phyloP scores from a whole-genome alignment of 2,113 vertebrate species.

The Pteruthius melanotis region DNA sequence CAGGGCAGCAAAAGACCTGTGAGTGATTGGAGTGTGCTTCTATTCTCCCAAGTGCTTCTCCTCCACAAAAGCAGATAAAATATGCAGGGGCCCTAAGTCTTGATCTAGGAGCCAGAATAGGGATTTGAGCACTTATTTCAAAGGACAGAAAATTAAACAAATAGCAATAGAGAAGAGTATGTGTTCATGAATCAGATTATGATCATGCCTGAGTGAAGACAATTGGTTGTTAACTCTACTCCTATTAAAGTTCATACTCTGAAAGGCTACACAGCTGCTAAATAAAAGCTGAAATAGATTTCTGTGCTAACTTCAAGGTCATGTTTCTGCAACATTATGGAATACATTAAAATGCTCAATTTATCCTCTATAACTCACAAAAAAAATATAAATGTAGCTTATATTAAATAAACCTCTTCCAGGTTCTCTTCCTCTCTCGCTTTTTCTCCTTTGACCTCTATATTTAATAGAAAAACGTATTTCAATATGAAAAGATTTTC shows the following conservation, averaged over 20 bases:
- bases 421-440: background rate
- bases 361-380: conserved; percentile 50
- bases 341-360: conserved; percentile 65
- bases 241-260: conserved; percentile 58
- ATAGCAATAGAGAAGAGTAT: conserved; percentile 26
- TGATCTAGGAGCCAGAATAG: background rate
- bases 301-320: conserved; percentile 66
- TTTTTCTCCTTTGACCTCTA: conserved; percentile 32
- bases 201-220: conserved; percentile 38
- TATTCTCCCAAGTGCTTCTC: background rate
- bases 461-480: conserved; percentile 47
- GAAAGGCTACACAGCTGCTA: conserved; percentile 46
- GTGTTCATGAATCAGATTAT: conserved; percentile 35
- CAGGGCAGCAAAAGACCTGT: background rate
- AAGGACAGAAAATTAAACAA: conserved; percentile 47
- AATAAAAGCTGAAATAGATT: conserved; percentile 67
- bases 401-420: conserved; percentile 55
- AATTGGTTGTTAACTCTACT: conserved; percentile 58
- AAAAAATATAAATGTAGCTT: conserved; percentile 44
- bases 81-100: rapidly evolving
- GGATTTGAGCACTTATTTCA: conserved; percentile 22
- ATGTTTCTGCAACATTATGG: conserved; percentile 49
- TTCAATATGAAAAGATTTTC: conserved; percentile 32
- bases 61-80: background rate
- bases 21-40: background rate